Conservation (phyloP, 2,888 invertebrate genomes). For the Diloba caeruleocephala region DNA sequence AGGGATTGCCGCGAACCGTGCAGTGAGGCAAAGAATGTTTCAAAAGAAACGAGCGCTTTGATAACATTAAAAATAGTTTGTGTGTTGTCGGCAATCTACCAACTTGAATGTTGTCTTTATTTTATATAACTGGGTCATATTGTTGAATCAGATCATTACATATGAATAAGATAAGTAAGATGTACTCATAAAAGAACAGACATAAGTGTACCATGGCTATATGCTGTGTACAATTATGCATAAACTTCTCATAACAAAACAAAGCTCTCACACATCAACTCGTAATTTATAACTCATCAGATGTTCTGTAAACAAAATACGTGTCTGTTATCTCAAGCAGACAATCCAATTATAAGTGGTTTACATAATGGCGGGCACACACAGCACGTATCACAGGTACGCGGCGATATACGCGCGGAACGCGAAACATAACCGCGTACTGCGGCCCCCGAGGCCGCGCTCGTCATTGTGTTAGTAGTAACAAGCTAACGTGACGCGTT, state of each 20-base stretch:
- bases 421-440: conserved; percentile 1
- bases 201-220: too few relatives aligned
- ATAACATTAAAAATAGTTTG: conserved; percentile 50
- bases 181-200: too few relatives aligned
- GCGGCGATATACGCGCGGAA: conserved; percentile 1
- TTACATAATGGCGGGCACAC: neutral
- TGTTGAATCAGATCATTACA: too few relatives aligned
- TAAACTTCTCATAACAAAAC: too few relatives aligned
- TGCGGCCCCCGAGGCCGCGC: neutral
- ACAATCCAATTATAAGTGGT: neutral
- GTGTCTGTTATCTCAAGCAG: conserved; percentile 1
- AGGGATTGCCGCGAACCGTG: conserved; percentile 50
- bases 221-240: too few relatives aligned
- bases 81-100: conserved; percentile 21
- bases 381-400: neutral
- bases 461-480: conserved; percentile 7
- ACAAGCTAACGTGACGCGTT: conserved; percentile 3
- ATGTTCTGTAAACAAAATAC: conserved; percentile 1
- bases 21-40: conserved; percentile 48
- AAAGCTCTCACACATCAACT: neutral
- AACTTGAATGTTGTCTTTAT: neutral
- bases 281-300: neutral
- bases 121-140: neutral
- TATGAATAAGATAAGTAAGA: neutral
- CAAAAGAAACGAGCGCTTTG: conserved; percentile 47